These are phyloP conservation scores for Phoxinus dragarum DNA, from an alignment of 2,797 vertebrate genomes.

Conservation along the genomic window DNA sequence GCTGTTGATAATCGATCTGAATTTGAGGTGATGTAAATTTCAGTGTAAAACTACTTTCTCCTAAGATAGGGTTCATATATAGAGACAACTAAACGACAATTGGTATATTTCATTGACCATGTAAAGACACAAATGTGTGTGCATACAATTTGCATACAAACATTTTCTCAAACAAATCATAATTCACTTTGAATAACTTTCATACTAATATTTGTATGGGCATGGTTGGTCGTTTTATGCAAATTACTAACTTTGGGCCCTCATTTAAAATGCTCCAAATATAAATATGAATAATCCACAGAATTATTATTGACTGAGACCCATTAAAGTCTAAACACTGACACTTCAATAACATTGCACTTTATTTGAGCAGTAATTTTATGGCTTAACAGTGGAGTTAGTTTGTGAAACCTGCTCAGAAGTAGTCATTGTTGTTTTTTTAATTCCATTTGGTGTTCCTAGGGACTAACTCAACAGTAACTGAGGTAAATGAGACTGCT, in stretches of 20 bases:
- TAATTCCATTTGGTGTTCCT: not conserved
- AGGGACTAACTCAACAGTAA: not conserved
- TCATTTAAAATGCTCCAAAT: not conserved
- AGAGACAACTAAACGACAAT: not conserved
- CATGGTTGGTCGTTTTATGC: not conserved
- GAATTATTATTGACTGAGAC: not conserved
- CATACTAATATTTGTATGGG: not conserved
- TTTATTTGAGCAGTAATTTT: not conserved
- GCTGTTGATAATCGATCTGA: not conserved
- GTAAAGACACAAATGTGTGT: not conserved
- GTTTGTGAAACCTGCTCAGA: not conserved
- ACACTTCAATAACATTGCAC: not conserved
- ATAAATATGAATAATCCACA: not conserved
- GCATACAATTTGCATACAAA: not conserved
- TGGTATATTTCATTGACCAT: not conserved
- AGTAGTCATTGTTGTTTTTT: not conserved
- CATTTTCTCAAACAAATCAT: not conserved
- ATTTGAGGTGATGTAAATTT: conserved; percentile 26
- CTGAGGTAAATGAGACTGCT: conserved; percentile 18
- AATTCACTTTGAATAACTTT: not conserved
- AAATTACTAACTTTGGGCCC: not conserved
- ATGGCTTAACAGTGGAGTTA: not conserved
- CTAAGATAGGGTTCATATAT: not conserved
- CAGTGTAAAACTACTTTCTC: conserved; percentile 1
- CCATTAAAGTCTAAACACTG: not conserved